Conservation (phyloP, 35 echinoderm and acorn worm genomes). For the Patiria miniata region DNA sequence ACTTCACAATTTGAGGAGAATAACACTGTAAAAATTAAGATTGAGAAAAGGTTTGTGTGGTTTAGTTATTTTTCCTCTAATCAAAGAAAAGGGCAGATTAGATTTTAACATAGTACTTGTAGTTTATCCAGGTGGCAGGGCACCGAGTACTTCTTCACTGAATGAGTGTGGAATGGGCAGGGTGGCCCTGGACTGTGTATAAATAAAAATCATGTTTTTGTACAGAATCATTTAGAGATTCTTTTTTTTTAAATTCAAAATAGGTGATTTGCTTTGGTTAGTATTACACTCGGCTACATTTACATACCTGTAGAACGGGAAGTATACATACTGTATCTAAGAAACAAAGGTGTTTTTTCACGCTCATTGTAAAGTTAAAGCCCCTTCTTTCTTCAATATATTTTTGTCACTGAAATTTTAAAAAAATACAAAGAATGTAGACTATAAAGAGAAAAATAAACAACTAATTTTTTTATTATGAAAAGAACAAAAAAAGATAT, state of each 20-base stretch:
- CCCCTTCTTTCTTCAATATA: slow-evolving; percentile 31
- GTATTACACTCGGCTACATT: background rate
- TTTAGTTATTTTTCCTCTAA: slow-evolving; percentile 10
- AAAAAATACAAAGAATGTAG: slow-evolving; percentile 20
- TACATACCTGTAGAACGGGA: slow-evolving; percentile 7
- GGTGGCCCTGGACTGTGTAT: slow-evolving; percentile 23
- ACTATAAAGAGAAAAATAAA: background rate
- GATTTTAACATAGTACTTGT: slow-evolving; percentile 21
- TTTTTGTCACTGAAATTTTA: slow-evolving; percentile 34
- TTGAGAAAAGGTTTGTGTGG: background rate
- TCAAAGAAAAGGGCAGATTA: background rate
- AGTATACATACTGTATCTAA: slow-evolving; percentile 13
- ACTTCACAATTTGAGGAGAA: background rate
- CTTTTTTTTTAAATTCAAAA: background rate
- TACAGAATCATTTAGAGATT: slow-evolving; percentile 15
- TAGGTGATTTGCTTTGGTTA: background rate
- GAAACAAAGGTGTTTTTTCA: slow-evolving; percentile 22
- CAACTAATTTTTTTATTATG: slow-evolving; percentile 27
- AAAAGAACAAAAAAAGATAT: slow-evolving; percentile 1
- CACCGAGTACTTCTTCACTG: background rate
- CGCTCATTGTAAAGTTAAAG: slow-evolving; percentile 15
- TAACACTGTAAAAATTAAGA: slow-evolving; percentile 5
- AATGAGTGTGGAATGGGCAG: background rate
- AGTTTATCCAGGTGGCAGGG: slow-evolving; percentile 21
- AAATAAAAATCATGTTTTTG: slow-evolving; percentile 5